A percentile compares a stretch with the other conserved stretches of the same genome.
These are phyloP conservation scores for Drosophila nigrodunni DNA, from an alignment of 1,140 invertebrate genomes.

Conservation along the genomic window DNA sequence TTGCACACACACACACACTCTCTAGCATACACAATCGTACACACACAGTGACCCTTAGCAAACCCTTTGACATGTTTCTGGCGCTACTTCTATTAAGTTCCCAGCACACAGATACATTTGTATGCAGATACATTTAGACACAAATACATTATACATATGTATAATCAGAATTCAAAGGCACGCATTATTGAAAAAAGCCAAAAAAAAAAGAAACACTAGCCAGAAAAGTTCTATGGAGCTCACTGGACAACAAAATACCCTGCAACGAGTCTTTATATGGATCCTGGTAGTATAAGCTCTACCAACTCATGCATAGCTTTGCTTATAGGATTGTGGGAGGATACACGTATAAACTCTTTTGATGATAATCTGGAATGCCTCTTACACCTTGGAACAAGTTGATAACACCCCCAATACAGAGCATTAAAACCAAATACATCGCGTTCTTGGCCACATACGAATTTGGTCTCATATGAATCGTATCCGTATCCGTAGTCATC, in stretches of 20 bases:
- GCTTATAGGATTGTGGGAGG: no score
- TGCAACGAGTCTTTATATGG: no score
- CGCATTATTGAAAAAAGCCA: conserved; percentile 73
- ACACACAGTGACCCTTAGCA: conserved; percentile 37
- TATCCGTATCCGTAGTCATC: conserved; percentile 66
- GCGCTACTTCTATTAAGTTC: conserved; percentile 46
- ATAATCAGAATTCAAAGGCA: conserved; percentile 81
- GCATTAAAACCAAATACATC: conserved; percentile 21
- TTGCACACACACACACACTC: conserved; percentile 52
- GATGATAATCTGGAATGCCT: no score
- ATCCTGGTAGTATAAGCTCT: no score
- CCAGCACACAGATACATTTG: conserved; percentile 36
- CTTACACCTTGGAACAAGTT: no score
- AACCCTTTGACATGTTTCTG: conserved; percentile 74
- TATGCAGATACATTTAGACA: conserved; percentile 11
- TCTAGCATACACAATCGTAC: conserved; percentile 19
- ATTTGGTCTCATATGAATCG: conserved; percentile 28
- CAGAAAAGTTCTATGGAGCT: background rate
- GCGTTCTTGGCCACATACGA: conserved; percentile 60
- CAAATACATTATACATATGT: conserved; percentile 45
- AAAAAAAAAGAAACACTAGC: conserved; percentile 16
- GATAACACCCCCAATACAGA: no score
- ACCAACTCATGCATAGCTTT: no score
- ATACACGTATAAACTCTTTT: no score
- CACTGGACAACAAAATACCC: no score